Base-by-base conservation (phyloP, 2,888 invertebrate species). In the Macaria notata region DNA sequence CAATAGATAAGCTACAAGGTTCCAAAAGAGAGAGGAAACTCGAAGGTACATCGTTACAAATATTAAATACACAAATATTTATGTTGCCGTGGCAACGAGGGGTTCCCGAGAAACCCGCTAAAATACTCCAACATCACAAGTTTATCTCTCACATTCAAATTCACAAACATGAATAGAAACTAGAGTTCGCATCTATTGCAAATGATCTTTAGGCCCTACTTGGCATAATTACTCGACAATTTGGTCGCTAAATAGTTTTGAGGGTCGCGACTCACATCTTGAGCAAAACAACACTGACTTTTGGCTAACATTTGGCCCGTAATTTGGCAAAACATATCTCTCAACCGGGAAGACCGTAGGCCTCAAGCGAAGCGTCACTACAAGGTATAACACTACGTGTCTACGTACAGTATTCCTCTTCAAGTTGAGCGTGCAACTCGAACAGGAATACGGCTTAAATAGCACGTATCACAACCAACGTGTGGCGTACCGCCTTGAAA, bases 381-480 rank as follows among this genome's bases (percentile, higher is more conserved):
- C 74, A 71, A 78, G 86, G 78, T 84, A 85, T 88, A 86, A 74
- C 19, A 79, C 88, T 88, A 88, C 86, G 88, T 84, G 88, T 75
- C 87, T 86, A 86, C 84, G 65, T 79, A 69, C 66, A 77, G 79
- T 78, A 77, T 80, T 79, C 76, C 84, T 82, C 82, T 80, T 79
- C 75, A 76, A 74, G 67, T 68, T 50, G 33, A 4, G 33, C 33
- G 49, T 64, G 64, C 55, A 68, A 58, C 65, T 68, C 62, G 65
- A 71, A 79, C 82, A 82, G 78, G 75, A 76, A 80, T 74, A 79
- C 70, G 69, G 73, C 59, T 63, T 75, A 78, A 86, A 84, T 84
- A 89, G 88, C 88, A 88, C 89, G 89, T 81, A 80, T 90, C 90
- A 89, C 89, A 90, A 90, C 89, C 89, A 84, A 84, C 83, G 87